Conservation (phyloP, 2,797 vertebrate species). For the Gallinago solitaria region DNA sequence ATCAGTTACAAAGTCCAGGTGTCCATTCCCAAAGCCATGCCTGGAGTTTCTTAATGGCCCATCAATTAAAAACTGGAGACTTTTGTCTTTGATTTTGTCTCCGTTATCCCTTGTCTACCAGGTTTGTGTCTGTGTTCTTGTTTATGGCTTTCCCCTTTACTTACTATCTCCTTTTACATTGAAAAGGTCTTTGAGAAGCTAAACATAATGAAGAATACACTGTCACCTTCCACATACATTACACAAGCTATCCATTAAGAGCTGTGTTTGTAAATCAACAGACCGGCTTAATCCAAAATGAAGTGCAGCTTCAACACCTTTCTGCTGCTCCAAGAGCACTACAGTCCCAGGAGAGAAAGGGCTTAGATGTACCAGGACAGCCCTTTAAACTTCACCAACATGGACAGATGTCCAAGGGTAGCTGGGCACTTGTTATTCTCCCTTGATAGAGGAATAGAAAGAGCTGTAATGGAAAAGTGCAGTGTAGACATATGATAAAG, state of each 20-base stretch:
- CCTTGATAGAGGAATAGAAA: not conserved
- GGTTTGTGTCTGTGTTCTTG: not conserved
- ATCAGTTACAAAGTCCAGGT: not conserved
- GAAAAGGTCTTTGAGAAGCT: not conserved
- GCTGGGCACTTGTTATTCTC: not conserved
- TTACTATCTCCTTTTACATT: not conserved
- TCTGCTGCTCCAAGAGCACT: not conserved
- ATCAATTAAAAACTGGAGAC: not conserved
- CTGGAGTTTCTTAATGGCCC: not conserved
- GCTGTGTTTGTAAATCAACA: not conserved
- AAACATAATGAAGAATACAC: not conserved
- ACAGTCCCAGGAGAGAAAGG: not conserved
- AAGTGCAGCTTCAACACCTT: not conserved
- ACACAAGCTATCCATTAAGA: not conserved
- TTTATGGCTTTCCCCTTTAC: not conserved
- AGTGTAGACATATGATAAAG: rapidly evolving
- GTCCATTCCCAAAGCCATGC: not conserved
- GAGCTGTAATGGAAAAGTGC: not conserved
- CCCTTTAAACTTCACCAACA: not conserved
- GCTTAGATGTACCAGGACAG: not conserved
- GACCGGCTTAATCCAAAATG: not conserved
- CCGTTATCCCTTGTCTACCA: not conserved
- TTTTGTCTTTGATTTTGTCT: not conserved
- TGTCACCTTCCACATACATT: not conserved
- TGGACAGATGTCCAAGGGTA: not conserved